Evolutionary conservation across 2,113 vertebrate species (phyloP).

Genomic region (Athene cunicularia): DNA sequence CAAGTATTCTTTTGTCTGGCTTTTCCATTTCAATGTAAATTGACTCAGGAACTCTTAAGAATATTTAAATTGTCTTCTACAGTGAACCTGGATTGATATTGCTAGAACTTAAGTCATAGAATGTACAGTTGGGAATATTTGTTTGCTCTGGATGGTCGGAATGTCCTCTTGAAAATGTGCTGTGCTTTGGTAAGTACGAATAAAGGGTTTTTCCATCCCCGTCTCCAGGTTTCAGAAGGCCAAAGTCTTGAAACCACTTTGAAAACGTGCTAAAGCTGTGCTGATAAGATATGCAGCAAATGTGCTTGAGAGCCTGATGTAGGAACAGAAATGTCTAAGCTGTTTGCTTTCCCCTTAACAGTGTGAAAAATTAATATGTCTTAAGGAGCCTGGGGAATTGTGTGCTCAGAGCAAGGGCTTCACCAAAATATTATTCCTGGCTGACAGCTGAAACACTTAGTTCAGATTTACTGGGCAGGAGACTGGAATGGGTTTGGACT

Average conservation of each 20-base stretch:
- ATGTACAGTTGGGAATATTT: background rate
- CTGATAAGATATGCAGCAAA: conserved; percentile 41
- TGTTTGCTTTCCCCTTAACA: conserved; percentile 47
- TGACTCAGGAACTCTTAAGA: background rate
- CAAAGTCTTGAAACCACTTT: conserved; percentile 36
- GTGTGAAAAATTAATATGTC: conserved; percentile 36
- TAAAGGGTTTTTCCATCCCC: conserved; percentile 15
- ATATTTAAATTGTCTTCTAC: background rate
- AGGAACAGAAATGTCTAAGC: conserved; percentile 29
- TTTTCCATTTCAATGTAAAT: background rate
- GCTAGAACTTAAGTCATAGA: background rate
- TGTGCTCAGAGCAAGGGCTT: background rate
- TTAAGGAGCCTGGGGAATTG: background rate
- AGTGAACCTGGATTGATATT: background rate
- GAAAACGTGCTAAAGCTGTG: conserved; percentile 21
- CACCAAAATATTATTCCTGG: background rate
- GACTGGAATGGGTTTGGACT: background rate
- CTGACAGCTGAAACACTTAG: background rate
- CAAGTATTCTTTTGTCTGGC: background rate
- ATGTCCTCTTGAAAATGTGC: conserved; percentile 36
- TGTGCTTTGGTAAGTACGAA: background rate
- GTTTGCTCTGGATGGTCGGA: conserved; percentile 46
- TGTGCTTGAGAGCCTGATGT: background rate
- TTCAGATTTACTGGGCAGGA: background rate
- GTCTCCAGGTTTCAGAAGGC: conserved; percentile 34